These are phyloP conservation scores for Drosophila koepferae DNA, from an alignment of 2,888 invertebrate species.

Conservation along the genomic window DNA sequence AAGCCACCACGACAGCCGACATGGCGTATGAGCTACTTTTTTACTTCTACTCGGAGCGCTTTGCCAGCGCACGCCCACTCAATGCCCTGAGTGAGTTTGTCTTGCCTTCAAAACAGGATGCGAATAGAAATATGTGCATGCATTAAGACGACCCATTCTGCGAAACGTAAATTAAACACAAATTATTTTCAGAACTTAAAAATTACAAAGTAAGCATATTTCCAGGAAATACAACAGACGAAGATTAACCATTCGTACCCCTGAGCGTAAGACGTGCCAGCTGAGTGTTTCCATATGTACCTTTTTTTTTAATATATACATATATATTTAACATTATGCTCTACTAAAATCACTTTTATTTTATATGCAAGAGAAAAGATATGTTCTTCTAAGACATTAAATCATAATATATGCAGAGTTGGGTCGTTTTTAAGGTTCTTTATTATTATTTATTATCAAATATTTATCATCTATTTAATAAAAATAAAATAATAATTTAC, in stretches of 20 bases:
- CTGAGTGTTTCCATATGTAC: background rate
- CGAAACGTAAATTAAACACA: background rate
- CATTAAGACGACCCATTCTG: background rate
- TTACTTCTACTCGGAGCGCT: slow-evolving; percentile 26
- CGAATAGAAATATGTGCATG: background rate
- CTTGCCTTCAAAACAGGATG: background rate
- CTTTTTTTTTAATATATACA: background rate
- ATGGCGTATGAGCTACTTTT: slow-evolving; percentile 48
- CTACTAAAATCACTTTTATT: too few relatives aligned
- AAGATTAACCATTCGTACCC: background rate
- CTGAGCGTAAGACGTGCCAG: too few relatives aligned
- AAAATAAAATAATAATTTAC: too few relatives aligned
- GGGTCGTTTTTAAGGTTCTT: too few relatives aligned
- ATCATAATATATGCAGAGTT: too few relatives aligned
- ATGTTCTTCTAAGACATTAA: too few relatives aligned
- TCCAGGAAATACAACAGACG: background rate
- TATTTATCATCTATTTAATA: too few relatives aligned
- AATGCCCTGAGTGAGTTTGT: slow-evolving; percentile 29
- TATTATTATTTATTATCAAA: too few relatives aligned
- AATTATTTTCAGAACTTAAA: background rate
- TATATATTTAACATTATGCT: too few relatives aligned
- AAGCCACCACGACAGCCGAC: slow-evolving; percentile 13
- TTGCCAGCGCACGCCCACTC: slow-evolving; percentile 30
- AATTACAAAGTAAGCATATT: background rate
- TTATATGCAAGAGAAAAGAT: too few relatives aligned